Conservation (phyloP, 2,888 invertebrate genomes). For the Nomada ruficornis region DNA sequence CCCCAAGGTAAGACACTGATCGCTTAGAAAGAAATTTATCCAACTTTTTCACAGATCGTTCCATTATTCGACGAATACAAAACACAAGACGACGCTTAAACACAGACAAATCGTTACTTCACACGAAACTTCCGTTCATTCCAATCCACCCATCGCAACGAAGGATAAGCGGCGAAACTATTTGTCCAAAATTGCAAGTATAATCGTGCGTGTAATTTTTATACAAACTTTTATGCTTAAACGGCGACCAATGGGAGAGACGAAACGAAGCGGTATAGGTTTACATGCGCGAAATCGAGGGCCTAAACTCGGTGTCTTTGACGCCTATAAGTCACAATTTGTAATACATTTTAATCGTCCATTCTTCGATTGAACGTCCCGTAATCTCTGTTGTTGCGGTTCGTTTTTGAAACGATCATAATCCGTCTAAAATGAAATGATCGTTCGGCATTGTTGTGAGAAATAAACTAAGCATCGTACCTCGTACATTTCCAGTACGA, state of each 20-base stretch:
- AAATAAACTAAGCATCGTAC: neutral
- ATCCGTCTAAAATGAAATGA: neutral
- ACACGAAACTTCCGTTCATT: slow-evolving; percentile 20
- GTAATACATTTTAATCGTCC: slow-evolving; percentile 57
- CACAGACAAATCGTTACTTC: neutral
- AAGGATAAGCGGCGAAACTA: neutral
- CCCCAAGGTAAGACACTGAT: neutral
- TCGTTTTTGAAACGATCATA: neutral
- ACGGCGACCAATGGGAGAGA: slow-evolving; percentile 38
- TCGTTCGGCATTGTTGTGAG: neutral
- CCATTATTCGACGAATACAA: neutral
- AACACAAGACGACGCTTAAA: neutral
- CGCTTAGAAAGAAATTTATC: neutral
- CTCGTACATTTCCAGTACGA: neutral
- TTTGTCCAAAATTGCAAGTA: slow-evolving; percentile 16
- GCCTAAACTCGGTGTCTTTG: slow-evolving; percentile 56
- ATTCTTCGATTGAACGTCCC: slow-evolving; percentile 33
- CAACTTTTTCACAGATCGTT: neutral
- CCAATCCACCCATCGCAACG: slow-evolving; percentile 27
- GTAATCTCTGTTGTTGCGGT: neutral
- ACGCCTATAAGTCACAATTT: slow-evolving; percentile 45
- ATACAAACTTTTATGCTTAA: slow-evolving; percentile 51
- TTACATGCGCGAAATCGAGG: slow-evolving; percentile 51
- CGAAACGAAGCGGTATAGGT: slow-evolving; percentile 33
- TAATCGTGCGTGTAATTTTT: slow-evolving; percentile 60